A percentile compares a stretch with the other conserved stretches of the same genome.
Conservation (phyloP, 23 tunicate species). For the Styela plicata region DNA sequence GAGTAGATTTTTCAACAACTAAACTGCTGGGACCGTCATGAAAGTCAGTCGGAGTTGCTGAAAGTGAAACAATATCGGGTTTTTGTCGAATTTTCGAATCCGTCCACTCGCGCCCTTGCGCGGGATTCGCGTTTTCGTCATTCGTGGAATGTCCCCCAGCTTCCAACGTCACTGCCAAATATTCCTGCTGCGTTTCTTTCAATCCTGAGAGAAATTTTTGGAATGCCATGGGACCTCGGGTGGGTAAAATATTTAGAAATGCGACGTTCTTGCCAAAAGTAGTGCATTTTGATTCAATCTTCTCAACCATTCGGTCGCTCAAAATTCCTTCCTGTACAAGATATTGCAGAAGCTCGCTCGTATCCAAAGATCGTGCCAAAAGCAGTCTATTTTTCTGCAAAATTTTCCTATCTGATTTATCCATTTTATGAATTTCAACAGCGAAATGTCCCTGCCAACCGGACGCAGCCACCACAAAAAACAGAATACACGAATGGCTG, state of each 20-base stretch:
- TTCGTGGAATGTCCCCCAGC: neutral
- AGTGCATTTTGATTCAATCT: constrained; percentile 37
- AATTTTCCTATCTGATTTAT: neutral
- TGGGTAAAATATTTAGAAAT: constrained; percentile 33
- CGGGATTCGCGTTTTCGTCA: constrained; percentile 1
- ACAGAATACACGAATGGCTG: too few species aligned
- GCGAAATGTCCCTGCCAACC: neutral
- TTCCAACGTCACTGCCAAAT: constrained; percentile 31
- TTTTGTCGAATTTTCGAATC: neutral
- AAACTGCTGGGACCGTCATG: constrained; percentile 19
- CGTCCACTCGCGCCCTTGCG: neutral
- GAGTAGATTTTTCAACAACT: constrained; percentile 35
- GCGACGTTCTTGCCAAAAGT: constrained; percentile 46
- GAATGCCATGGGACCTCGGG: constrained; percentile 48
- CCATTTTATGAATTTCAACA: neutral
- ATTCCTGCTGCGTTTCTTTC: constrained; percentile 29
- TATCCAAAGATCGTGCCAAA: constrained; percentile 31
- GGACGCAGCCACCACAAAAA: neutral
- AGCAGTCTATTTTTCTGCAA: constrained; percentile 30
- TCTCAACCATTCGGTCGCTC: constrained; percentile 43
- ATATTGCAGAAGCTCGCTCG: constrained; percentile 44
- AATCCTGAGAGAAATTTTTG: constrained; percentile 16
- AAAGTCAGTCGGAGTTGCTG: neutral
- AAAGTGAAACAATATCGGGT: neutral
- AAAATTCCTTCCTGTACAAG: constrained; percentile 42